Percentiles rank a stretch among this genome's conserved stretches.
Evolutionary conservation across 2,888 invertebrate genomes (phyloP).

Genomic region (Diarsia brunnea): DNA sequence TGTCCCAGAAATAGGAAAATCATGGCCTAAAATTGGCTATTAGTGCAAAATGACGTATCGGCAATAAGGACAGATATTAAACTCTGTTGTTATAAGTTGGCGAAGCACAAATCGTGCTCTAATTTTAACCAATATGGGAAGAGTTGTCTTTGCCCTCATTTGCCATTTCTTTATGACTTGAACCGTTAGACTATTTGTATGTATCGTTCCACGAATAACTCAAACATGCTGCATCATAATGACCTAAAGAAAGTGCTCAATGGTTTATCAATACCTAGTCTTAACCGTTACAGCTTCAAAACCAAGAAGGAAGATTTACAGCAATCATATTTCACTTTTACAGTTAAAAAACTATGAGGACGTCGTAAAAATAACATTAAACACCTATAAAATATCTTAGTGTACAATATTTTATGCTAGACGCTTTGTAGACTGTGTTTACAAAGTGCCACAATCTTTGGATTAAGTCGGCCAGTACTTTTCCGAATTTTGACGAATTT

Average conservation of each 20-base stretch:
- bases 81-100: not conserved
- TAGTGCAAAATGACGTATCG: not conserved
- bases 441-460: not conserved
- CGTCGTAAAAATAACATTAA: constrained; percentile 17
- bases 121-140: not conserved
- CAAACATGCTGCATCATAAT: not conserved
- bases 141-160: not conserved
- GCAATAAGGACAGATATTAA: not conserved
- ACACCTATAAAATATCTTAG: not conserved
- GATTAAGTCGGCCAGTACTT: not conserved
- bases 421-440: constrained; percentile 18
- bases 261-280: constrained; percentile 13
- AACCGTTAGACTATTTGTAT: not conserved
- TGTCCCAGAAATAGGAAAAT: not conserved
- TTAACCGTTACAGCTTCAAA: constrained; percentile 11
- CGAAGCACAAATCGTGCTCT: not conserved
- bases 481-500: constrained; percentile 23
- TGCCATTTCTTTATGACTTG: not conserved
- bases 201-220: not conserved
- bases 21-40: not conserved
- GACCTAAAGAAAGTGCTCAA: not conserved
- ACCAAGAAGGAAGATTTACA: constrained; percentile 4
- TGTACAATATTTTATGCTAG: constrained; percentile 14
- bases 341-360: constrained; percentile 34
- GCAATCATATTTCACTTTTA: constrained; percentile 10